phyloP scores from a whole-genome alignment of 1,140 invertebrate species.

The Hydropsyche tenuis region DNA sequence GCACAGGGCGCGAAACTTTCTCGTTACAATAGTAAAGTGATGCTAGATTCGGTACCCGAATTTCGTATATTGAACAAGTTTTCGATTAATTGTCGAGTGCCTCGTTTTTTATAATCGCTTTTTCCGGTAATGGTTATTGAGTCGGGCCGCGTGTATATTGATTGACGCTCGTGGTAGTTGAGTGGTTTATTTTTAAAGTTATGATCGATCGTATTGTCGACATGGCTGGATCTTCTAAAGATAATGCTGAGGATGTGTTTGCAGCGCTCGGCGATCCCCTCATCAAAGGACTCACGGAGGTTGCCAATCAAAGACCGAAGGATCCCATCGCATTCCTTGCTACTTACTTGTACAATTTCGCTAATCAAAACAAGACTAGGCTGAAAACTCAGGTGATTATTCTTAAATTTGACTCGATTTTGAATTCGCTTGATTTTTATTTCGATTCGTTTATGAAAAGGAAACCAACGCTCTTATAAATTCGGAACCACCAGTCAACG shows the following conservation, averaged over 20 bases:
- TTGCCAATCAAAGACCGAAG: constrained; percentile 78
- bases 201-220: constrained; percentile 7
- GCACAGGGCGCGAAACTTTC: not conserved
- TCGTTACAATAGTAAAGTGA: not conserved
- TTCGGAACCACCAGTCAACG: constrained; percentile 18
- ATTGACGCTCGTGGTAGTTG: too few relatives aligned
- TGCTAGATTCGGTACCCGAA: too few relatives aligned
- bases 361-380: constrained; percentile 60
- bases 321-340: constrained; percentile 85
- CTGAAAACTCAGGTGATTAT: constrained; percentile 45
- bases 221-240: constrained; percentile 41
- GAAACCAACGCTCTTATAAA: not conserved
- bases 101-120: too few relatives aligned
- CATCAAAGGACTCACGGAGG: constrained; percentile 84
- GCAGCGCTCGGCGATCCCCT: constrained; percentile 84
- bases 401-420: too few relatives aligned
- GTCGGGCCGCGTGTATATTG: too few relatives aligned
- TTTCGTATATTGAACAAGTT: too few relatives aligned
- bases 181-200: not conserved
- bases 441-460: not conserved
- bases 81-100: too few relatives aligned
- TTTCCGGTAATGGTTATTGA: too few relatives aligned
- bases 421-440: too few relatives aligned
- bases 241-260: constrained; percentile 58
- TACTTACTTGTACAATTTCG: constrained; percentile 79